These are phyloP conservation scores for Chromoteleia sp. DNA, from an alignment of 2,888 invertebrate genomes.

Conservation along the genomic window DNA sequence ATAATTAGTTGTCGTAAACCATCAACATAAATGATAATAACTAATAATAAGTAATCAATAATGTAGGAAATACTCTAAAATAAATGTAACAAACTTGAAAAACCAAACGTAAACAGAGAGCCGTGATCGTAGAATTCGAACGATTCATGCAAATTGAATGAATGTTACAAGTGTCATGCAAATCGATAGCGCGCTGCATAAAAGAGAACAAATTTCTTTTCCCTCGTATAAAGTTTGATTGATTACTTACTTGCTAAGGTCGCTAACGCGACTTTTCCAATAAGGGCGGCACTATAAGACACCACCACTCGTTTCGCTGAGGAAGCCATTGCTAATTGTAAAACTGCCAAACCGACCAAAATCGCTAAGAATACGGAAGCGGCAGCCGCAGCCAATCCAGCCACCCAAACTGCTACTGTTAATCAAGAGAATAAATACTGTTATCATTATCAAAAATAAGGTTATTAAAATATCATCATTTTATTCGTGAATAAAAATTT, in stretches of 20 bases:
- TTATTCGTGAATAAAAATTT: no score
- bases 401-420: conserved; percentile 92
- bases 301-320: conserved; percentile 92
- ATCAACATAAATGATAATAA: no score
- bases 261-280: conserved; percentile 91
- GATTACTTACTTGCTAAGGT: conserved; percentile 90
- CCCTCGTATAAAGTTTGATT: conserved; percentile 38
- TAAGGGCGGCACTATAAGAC: conserved; percentile 91
- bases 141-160: conserved; percentile 9
- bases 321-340: conserved; percentile 94
- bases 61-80: no score
- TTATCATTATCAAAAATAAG: no score
- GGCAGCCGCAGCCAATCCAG: conserved; percentile 91
- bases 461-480: no score
- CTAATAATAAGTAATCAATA: no score
- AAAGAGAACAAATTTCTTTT: conserved; percentile 44
- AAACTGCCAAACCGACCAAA: conserved; percentile 91
- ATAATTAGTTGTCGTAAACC: no score
- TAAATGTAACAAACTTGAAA: background rate
- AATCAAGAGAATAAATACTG: conserved; percentile 39
- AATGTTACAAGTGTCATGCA: conserved; percentile 17
- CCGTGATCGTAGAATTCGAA: no score
- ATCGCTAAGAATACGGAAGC: conserved; percentile 91
- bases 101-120: no score
- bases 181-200: conserved; percentile 20